A percentile compares a stretch with the other conserved stretches of the same genome.
Conservation (phyloP, 2,888 invertebrate species). For the Myathropa florea region DNA sequence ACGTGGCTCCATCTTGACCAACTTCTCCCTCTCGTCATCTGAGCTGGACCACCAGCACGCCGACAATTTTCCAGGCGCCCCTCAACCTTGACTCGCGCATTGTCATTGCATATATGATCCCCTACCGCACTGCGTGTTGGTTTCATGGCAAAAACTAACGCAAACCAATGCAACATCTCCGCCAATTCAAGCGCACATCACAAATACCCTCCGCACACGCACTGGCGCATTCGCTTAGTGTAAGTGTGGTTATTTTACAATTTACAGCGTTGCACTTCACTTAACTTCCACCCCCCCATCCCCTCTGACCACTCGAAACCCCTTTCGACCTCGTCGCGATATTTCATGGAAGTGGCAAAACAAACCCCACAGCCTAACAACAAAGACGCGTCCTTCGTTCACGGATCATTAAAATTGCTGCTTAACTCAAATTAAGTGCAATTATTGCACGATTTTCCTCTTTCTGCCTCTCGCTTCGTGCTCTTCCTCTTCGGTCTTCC, state of each 20-base stretch:
- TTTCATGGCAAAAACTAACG: not conserved
- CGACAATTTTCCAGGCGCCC: too few relatives aligned
- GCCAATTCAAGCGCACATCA: slow-evolving; percentile 33
- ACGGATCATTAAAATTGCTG: slow-evolving; percentile 72
- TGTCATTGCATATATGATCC: too few relatives aligned
- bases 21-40: too few relatives aligned
- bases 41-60: too few relatives aligned
- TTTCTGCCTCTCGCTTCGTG: not conserved
- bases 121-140: not conserved
- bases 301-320: not conserved
- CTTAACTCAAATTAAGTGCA: slow-evolving; percentile 72
- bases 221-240: not conserved
- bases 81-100: too few relatives aligned
- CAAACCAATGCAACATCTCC: not conserved
- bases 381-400: slow-evolving; percentile 70
- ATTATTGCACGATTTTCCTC: slow-evolving; percentile 65
- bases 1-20: too few relatives aligned
- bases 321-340: not conserved
- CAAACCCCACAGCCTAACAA: slow-evolving; percentile 57
- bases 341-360: slow-evolving; percentile 16
- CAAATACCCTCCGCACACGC: not conserved
- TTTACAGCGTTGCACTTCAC: slow-evolving; percentile 70
- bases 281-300: slow-evolving; percentile 49
- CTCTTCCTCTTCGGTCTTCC: slow-evolving; percentile 49
- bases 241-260: slow-evolving; percentile 52